These are phyloP conservation scores for Macrocentrus cingulum DNA, from an alignment of 1,140 invertebrate species.

Conservation along the genomic window DNA sequence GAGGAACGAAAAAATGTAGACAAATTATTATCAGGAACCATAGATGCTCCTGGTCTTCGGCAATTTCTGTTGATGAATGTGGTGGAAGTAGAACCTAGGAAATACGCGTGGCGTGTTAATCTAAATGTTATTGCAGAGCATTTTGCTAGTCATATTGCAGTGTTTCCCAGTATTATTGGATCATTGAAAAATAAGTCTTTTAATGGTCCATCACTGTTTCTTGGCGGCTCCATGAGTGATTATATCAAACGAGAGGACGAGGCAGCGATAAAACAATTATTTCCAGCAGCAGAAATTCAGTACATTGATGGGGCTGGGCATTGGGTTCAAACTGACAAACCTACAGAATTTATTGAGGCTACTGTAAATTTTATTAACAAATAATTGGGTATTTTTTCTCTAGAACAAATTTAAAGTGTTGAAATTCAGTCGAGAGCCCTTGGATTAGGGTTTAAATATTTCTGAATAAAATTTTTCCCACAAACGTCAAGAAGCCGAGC, in stretches of 20 bases:
- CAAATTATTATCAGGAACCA: conserved; percentile 2
- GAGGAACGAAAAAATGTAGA: conserved; percentile 41
- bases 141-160: conserved; percentile 65
- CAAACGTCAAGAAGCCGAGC: no score
- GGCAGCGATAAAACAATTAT: conserved; percentile 69
- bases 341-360: conserved; percentile 70
- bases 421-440: no score
- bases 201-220: conserved; percentile 74
- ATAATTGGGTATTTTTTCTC: no score
- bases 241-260: conserved; percentile 75
- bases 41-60: conserved; percentile 32
- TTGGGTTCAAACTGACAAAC: conserved; percentile 91
- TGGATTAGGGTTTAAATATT: no score
- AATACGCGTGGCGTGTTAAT: conserved; percentile 74
- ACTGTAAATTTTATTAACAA: conserved; percentile 10
- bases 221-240: conserved; percentile 77
- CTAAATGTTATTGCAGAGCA: conserved; percentile 69
- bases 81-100: conserved; percentile 64
- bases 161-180: conserved; percentile 60
- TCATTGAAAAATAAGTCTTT: conserved; percentile 59
- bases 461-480: no score
- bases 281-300: conserved; percentile 74
- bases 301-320: conserved; percentile 83
- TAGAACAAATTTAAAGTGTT: no score
- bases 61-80: conserved; percentile 80